Conservation (phyloP, 2,888 invertebrate genomes). For the Empis livida region DNA sequence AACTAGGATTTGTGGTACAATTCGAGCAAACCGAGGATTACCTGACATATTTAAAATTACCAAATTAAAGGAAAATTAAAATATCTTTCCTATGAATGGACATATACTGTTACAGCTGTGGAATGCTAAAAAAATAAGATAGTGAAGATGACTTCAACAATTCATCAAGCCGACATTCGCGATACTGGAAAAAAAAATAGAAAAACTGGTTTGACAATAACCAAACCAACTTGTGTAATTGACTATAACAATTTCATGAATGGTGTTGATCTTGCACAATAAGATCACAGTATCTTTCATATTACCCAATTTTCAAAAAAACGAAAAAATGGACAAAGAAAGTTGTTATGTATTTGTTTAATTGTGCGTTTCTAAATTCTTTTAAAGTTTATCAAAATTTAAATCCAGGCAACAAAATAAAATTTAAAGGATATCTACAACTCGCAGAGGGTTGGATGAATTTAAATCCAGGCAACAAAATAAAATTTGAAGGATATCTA, state of each 20-base stretch:
- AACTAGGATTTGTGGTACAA: constrained; percentile 1
- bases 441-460: not conserved
- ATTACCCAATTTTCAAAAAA: constrained; percentile 1
- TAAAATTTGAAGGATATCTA: not conserved
- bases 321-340: constrained; percentile 1
- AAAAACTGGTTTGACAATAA: not conserved
- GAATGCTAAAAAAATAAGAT: not conserved
- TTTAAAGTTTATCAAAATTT: not conserved
- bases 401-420: not conserved
- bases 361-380: not conserved
- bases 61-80: not conserved
- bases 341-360: constrained; percentile 1
- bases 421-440: not conserved
- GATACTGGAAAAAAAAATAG: not conserved
- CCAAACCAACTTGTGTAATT: not conserved
- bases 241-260: not conserved
- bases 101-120: not conserved
- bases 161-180: not conserved
- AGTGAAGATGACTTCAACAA: not conserved
- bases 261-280: not conserved
- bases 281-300: not conserved
- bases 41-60: not conserved
- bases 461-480: not conserved
- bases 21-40: not conserved
- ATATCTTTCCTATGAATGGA: not conserved